Evolutionary conservation across 2,113 vertebrate species (phyloP).

Genomic region (Kryptolebias marmoratus): DNA sequence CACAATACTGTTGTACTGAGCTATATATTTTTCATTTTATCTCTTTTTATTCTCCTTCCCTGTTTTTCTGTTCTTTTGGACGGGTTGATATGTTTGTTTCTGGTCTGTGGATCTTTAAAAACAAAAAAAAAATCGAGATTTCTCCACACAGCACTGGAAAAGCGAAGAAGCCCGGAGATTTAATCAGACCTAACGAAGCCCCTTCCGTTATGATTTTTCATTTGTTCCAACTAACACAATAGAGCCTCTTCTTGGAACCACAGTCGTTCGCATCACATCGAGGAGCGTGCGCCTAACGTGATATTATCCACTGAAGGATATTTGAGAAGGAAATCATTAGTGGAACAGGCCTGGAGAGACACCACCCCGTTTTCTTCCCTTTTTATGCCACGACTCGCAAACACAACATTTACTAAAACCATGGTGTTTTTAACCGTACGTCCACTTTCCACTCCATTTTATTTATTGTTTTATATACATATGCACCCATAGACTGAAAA

Average conservation of each 20-base stretch:
- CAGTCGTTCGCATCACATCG: constrained; percentile 29
- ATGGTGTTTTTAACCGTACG: not conserved
- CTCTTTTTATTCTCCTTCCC: not conserved
- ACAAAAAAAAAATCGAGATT: not conserved
- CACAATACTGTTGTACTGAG: too few species aligned
- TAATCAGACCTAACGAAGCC: not conserved
- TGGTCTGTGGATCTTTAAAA: not conserved
- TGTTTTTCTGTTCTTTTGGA: not conserved
- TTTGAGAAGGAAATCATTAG: constrained; percentile 70
- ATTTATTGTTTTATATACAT: constrained; percentile 10
- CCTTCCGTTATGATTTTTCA: constrained; percentile 21
- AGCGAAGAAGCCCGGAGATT: not conserved
- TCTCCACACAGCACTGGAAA: not conserved
- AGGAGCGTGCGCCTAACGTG: constrained; percentile 35
- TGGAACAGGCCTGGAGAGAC: constrained; percentile 33
- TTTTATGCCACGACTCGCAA: not conserved
- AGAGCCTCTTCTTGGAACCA: constrained; percentile 17
- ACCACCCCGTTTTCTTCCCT: not conserved
- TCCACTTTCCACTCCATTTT: not conserved
- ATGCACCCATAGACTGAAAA: constrained; percentile 10
- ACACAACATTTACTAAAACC: constrained; percentile 4
- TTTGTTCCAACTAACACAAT: constrained; percentile 42
- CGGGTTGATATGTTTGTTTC: not conserved
- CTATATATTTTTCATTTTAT: too few species aligned
- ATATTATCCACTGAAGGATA: constrained; percentile 58